These are phyloP conservation scores for Montipora efflorescens DNA, from an alignment of 64 coral and sea anemone genomes.

Conservation along the genomic window DNA sequence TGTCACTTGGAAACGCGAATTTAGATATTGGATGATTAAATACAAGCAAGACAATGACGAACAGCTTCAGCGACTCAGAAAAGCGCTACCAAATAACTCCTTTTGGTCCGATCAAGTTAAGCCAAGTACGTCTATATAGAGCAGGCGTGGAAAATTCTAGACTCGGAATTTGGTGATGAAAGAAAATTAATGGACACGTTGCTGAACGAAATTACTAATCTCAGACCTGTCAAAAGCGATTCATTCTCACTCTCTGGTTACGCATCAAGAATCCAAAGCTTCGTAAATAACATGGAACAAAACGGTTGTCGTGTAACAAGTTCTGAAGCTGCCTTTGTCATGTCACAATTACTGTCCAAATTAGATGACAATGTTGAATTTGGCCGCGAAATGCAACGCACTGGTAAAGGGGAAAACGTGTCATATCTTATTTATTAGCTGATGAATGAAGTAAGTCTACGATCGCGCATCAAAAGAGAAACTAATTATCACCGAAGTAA, in stretches of 20 bases:
- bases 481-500: not conserved
- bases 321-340: slow-evolving; percentile 71
- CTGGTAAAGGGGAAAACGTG: slow-evolving; percentile 59
- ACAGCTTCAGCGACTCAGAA: not conserved
- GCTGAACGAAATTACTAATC: slow-evolving; percentile 21
- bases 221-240: not conserved
- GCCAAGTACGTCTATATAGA: not conserved
- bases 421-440: slow-evolving; percentile 66
- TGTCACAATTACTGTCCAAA: slow-evolving; percentile 74
- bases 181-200: slow-evolving; percentile 38
- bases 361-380: slow-evolving; percentile 74
- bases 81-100: not conserved
- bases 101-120: not conserved
- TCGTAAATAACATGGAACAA: slow-evolving; percentile 62
- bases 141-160: slow-evolving; percentile 9
- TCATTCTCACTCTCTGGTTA: slow-evolving; percentile 11
- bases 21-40: slow-evolving; percentile 4
- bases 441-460: slow-evolving; percentile 61
- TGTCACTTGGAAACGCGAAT: not conserved
- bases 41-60: not conserved
- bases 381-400: slow-evolving; percentile 66
- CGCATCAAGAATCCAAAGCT: not conserved
- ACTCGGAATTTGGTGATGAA: slow-evolving; percentile 9
- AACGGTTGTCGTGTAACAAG: slow-evolving; percentile 64
- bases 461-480: slow-evolving; percentile 30